Evolutionary conservation across 2,888 invertebrate species (phyloP), one percentile per base, ranked within the genome.

Genomic region (Drosophila conformis): DNA sequence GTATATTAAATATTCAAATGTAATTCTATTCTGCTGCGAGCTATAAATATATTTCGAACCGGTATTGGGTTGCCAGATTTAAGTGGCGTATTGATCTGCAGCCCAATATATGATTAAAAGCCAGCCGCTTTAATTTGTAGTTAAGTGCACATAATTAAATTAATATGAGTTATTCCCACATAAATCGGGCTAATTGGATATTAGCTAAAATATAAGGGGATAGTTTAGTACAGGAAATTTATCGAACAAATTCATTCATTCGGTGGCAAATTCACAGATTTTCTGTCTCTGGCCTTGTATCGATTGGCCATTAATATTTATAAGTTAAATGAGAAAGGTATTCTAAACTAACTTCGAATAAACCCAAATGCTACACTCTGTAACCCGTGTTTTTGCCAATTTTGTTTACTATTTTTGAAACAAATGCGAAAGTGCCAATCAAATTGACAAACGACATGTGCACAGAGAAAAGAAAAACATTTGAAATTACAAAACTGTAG

Each of bases 371-470:
- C 21, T 21, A 4, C 13, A 21, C 21, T 8, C 15, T 8, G 2
- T 4, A 46, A 25, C 21, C 8, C 7, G 2, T 25, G 21, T 56
- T 51, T 33, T 21, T 18, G 25, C 8, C 4, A 3, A 58, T 33
- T 46, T 13, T 18, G 0, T n/a, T 40, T 4, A 46, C 1, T 2
- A 7, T 63, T 71, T 52, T 65, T 40, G 21, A 68, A 60, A 65
- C 46, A 62, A 64, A 62, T 64, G 56, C 54, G 25, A 61, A 71
- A 71, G 52, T 69, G 71, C 27, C 69, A 69, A 57, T 65, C 49
- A 51, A 58, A 54, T 61, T 68, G 71, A 65, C 62, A 69, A 67
- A 69, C 61, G 49, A 63, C 42, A 65, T 56, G 58, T 48, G 33
- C n/a, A 38, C 13, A 40, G 33, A 36, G 25, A 67, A 68, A 13